Conservation (phyloP, 2,113 vertebrate species). For the Herpetotheres cachinnans region DNA sequence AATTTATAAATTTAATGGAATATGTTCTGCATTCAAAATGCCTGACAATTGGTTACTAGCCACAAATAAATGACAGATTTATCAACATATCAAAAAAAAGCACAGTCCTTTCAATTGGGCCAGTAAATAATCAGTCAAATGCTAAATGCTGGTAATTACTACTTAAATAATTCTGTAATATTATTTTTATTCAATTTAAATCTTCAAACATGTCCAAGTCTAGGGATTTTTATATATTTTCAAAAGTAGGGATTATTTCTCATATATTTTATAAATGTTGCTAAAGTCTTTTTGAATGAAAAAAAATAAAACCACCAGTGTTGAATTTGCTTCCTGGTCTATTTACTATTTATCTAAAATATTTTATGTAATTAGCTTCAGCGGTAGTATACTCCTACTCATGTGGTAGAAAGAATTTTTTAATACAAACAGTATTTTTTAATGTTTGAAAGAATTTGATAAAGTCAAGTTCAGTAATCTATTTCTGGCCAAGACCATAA, state of each 20-base stretch:
- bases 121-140: conserved; percentile 3
- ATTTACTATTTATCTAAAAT: not conserved
- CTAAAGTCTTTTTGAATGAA: not conserved
- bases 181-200: not conserved
- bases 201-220: not conserved
- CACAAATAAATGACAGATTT: conserved; percentile 36
- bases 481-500: not conserved
- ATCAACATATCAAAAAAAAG: not conserved
- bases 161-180: not conserved
- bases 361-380: not conserved
- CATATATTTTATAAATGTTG: not conserved
- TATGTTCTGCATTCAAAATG: conserved; percentile 45
- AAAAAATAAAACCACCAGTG: fast-evolving
- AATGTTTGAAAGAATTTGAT: not conserved
- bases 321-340: not conserved
- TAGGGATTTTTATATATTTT: not conserved
- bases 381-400: not conserved
- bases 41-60: conserved; percentile 40
- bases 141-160: not conserved
- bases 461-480: not conserved
- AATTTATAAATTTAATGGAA: conserved; percentile 66
- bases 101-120: not conserved
- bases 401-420: not conserved
- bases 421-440: not conserved
- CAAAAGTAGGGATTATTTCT: not conserved